Conservation (phyloP, 2,888 invertebrate species). For the Hermodice carunculata region DNA sequence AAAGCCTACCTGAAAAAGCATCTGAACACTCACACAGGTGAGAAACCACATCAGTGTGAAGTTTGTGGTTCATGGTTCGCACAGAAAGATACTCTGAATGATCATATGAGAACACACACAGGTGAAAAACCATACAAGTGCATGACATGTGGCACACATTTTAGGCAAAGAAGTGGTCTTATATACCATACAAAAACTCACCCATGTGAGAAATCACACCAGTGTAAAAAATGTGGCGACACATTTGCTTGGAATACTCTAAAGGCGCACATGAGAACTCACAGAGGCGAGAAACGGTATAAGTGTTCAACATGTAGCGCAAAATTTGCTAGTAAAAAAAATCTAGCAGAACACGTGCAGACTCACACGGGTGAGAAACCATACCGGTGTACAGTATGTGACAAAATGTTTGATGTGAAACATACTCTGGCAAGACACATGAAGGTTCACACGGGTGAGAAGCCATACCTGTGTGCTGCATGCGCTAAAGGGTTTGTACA, state of each 20-base stretch:
- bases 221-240: conserved; percentile 1
- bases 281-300: neutral
- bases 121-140: conserved; percentile 13
- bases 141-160: conserved; percentile 1
- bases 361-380: conserved; percentile 15
- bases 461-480: neutral
- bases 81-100: neutral
- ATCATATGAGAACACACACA: conserved; percentile 5
- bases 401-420: neutral
- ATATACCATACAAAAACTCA: conserved; percentile 14
- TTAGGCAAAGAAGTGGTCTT: conserved; percentile 4
- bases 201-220: conserved; percentile 6
- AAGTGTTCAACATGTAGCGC: neutral
- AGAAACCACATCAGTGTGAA: neutral
- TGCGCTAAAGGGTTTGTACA: conserved; percentile 5
- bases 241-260: neutral
- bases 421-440: conserved; percentile 1
- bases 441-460: conserved; percentile 9
- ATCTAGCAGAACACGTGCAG: neutral
- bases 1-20: conserved; percentile 7
- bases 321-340: conserved; percentile 2
- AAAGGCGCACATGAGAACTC: conserved; percentile 2
- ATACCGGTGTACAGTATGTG: conserved; percentile 1
- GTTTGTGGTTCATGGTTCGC: conserved; percentile 10
- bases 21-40: conserved; percentile 10